Evolutionary conservation across 2,797 vertebrate genomes (phyloP).

Genomic region (Ispidina picta): DNA sequence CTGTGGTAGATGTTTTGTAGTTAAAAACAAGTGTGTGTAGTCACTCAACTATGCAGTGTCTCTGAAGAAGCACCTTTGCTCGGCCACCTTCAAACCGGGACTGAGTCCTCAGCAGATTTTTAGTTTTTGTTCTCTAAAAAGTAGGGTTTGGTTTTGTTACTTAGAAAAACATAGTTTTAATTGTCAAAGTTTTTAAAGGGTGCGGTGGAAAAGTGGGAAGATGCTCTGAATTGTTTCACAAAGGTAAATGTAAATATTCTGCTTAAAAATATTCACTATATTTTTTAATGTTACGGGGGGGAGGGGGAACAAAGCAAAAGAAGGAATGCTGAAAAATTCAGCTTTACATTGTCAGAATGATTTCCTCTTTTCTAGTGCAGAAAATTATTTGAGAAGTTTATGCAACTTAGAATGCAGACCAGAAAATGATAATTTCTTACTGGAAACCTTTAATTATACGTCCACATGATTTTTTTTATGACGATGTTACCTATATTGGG

Average conservation of each 20-base stretch:
- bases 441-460: neutral
- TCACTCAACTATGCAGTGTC: neutral
- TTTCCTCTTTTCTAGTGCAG: neutral
- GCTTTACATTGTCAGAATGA: neutral
- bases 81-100: neutral
- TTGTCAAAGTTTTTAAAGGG: neutral
- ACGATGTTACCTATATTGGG: neutral
- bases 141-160: neutral
- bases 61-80: neutral
- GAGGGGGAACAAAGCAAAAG: neutral
- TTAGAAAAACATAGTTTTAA: neutral
- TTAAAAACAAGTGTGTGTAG: neutral
- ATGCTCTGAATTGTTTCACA: neutral
- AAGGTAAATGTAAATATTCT: neutral
- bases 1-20: neutral
- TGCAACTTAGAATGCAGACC: neutral
- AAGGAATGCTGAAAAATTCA: neutral
- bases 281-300: neutral
- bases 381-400: neutral
- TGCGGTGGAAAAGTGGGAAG: neutral
- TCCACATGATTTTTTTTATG: neutral
- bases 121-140: neutral
- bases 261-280: neutral
- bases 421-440: neutral
- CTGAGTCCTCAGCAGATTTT: neutral